Conservation (phyloP, 2,113 vertebrate species). For the Protobothrops flavoviridis region DNA sequence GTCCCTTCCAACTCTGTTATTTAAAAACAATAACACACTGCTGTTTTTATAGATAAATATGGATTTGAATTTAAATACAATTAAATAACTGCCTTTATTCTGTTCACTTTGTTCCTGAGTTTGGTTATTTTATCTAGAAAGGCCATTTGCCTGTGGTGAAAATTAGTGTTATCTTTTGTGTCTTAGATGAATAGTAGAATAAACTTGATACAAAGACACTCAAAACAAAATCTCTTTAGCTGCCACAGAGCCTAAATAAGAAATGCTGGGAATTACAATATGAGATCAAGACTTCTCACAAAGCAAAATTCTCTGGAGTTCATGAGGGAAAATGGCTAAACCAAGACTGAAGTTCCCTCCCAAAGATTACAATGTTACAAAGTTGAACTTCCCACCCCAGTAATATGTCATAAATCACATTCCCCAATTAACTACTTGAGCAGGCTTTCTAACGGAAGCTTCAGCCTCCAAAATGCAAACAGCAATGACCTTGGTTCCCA, state of each 20-base stretch:
- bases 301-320: neutral
- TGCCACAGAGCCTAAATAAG: neutral
- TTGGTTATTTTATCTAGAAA: neutral
- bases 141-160: neutral
- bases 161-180: neutral
- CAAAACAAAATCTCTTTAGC: neutral
- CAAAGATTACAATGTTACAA: too few species aligned
- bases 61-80: neutral
- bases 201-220: neutral
- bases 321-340: neutral
- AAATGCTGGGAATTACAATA: neutral
- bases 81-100: neutral
- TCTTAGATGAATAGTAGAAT: neutral
- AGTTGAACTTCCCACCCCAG: too few species aligned
- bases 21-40: neutral
- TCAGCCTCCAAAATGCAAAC: too few species aligned
- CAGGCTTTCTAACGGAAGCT: too few species aligned
- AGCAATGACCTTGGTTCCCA: too few species aligned
- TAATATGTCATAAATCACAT: too few species aligned
- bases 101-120: neutral
- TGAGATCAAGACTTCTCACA: neutral
- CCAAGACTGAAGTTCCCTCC: too few species aligned
- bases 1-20: too few species aligned
- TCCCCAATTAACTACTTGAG: too few species aligned
- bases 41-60: neutral